phyloP scores from a whole-genome alignment of 2,113 vertebrate species.

The Procavia capensis region DNA sequence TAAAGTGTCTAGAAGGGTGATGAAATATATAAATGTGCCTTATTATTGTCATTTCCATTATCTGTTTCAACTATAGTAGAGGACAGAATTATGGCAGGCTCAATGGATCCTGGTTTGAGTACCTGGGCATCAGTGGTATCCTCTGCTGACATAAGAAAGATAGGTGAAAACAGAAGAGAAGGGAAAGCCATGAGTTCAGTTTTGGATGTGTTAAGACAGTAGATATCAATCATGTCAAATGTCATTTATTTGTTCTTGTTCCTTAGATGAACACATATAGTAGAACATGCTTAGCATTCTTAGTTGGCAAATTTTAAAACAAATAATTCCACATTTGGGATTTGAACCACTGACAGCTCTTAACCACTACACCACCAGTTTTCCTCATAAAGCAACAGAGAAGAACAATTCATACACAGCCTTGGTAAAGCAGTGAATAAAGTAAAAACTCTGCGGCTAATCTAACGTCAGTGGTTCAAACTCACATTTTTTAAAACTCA shows the following conservation, averaged over 20 bases:
- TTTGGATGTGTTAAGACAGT: not conserved
- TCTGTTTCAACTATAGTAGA: not conserved
- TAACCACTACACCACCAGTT: no score
- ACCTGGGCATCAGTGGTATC: not conserved
- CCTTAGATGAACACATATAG: not conserved
- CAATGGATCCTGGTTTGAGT: not conserved
- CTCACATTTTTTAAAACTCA: not conserved
- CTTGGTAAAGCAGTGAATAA: no score
- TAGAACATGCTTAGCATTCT: not conserved
- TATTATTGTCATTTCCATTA: not conserved
- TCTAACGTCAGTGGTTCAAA: no score
- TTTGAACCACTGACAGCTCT: no score
- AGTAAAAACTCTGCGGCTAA: no score
- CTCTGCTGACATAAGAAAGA: not conserved
- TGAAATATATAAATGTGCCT: not conserved
- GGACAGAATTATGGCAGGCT: not conserved
- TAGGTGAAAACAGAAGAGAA: not conserved
- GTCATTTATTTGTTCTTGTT: not conserved
- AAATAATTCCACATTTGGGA: not conserved
- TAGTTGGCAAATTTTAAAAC: not conserved
- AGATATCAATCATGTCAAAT: not conserved
- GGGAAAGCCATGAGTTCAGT: not conserved
- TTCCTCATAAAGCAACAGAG: no score
- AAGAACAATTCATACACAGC: no score
- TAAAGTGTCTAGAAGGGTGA: not conserved